Evolutionary conservation across 2,797 vertebrate species (phyloP).

Genomic region (Enteromius viviparus): DNA sequence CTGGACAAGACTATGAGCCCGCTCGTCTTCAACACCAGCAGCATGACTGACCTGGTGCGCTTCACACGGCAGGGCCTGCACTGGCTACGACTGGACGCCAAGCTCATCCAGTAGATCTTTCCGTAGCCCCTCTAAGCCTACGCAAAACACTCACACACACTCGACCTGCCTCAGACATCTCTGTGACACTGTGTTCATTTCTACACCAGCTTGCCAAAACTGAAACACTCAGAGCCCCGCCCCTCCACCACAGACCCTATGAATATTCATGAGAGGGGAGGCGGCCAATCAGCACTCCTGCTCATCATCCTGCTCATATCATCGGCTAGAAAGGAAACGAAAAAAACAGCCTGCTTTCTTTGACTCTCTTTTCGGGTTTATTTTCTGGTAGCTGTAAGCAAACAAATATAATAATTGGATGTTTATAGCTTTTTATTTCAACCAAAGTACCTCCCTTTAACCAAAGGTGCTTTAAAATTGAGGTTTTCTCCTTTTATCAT

Average conservation of each 20-base stretch:
- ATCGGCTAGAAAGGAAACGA: constrained; percentile 39
- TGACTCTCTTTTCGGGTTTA: constrained; percentile 64
- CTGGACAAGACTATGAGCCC: constrained; percentile 97
- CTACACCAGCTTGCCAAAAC: constrained; percentile 83
- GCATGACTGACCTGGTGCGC: constrained; percentile 97
- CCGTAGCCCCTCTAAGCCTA: constrained; percentile 50
- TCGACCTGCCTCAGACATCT: constrained; percentile 87
- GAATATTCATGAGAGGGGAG: constrained; percentile 40
- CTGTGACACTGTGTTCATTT: constrained; percentile 96
- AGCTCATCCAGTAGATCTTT: constrained; percentile 78
- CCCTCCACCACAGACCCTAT: constrained; percentile 21
- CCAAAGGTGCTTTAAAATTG: constrained; percentile 87
- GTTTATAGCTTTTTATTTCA: constrained; percentile 66
- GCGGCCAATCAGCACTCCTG: constrained; percentile 14
- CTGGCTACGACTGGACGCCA: constrained; percentile 96
- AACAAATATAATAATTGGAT: constrained; percentile 45
- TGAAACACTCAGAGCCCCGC: constrained; percentile 28
- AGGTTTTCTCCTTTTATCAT: constrained; percentile 77
- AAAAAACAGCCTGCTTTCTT: constrained; percentile 62
- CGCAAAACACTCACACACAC: constrained; percentile 59
- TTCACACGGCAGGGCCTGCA: constrained; percentile 97
- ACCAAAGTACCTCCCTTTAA: constrained; percentile 85
- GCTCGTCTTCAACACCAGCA: constrained; percentile 97
- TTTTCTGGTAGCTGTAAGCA: constrained; percentile 57
- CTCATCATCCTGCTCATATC: constrained; percentile 15